Evolutionary conservation across 2,888 invertebrate species (phyloP).

Genomic region (Cotesia congregata): DNA sequence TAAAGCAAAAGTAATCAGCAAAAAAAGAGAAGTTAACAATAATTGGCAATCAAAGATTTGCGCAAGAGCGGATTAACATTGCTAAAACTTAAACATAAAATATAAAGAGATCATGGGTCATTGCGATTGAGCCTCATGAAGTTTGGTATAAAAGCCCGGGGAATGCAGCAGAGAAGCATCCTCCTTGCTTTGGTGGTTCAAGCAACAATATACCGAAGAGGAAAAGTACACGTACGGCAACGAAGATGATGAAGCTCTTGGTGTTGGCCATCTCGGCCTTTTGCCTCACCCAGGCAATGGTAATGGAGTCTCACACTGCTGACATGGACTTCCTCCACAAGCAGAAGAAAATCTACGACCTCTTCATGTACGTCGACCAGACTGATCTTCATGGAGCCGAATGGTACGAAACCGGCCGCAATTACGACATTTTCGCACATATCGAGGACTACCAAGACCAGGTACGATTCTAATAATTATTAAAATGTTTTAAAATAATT

Average conservation of each 20-base stretch:
- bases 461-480: slow-evolving; percentile 49
- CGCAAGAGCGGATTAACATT: not conserved
- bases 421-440: slow-evolving; percentile 61
- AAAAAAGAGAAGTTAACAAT: not conserved
- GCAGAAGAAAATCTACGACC: slow-evolving; percentile 66
- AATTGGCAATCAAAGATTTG: not conserved
- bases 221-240: slow-evolving; percentile 26
- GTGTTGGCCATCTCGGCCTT: slow-evolving; percentile 56
- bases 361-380: slow-evolving; percentile 63
- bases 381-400: slow-evolving; percentile 58
- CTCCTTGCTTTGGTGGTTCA: slow-evolving; percentile 48
- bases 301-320: slow-evolving; percentile 56
- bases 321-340: slow-evolving; percentile 65
- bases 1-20: too few species aligned
- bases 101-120: slow-evolving; percentile 47
- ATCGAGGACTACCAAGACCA: slow-evolving; percentile 61
- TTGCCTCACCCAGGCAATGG: slow-evolving; percentile 53
- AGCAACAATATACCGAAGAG: slow-evolving; percentile 39
- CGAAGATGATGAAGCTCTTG: slow-evolving; percentile 56
- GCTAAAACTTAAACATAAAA: not conserved
- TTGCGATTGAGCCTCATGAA: slow-evolving; percentile 52
- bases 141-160: slow-evolving; percentile 55
- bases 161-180: slow-evolving; percentile 42
- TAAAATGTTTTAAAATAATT: not conserved
- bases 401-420: slow-evolving; percentile 61